Percentiles rank a stretch among this genome's conserved stretches.
phyloP scores from a whole-genome alignment of 2,888 invertebrate genomes.

The Macaria notata region DNA sequence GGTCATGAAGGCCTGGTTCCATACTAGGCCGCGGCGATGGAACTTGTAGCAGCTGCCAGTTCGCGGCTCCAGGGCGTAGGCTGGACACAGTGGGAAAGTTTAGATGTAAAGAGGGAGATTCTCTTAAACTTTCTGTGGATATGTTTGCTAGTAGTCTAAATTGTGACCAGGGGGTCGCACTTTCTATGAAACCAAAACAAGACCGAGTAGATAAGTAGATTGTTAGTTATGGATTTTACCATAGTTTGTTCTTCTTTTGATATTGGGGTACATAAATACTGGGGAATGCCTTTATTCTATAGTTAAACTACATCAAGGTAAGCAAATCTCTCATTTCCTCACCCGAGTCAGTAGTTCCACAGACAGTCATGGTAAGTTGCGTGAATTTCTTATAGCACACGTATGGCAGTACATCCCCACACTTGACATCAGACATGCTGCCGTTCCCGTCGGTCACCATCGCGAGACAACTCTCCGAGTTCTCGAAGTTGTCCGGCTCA shows the following conservation, averaged over 20 bases:
- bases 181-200: no score
- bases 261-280: no score
- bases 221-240: no score
- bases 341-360: conserved; percentile 37
- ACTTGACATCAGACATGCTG: conserved; percentile 16
- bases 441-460: conserved; percentile 15
- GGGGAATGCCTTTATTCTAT: no score
- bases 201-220: no score
- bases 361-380: conserved; percentile 1
- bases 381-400: conserved; percentile 24
- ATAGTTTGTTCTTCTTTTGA: no score
- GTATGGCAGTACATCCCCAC: conserved; percentile 16
- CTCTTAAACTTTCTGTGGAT: no score
- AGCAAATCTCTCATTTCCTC: background rate
- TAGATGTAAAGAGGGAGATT: no score
- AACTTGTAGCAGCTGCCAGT: conserved; percentile 6
- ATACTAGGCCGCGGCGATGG: background rate
- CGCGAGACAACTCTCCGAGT: conserved; percentile 34
- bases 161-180: no score
- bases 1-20: conserved; percentile 2
- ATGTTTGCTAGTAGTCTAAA: no score
- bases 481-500: conserved; percentile 31
- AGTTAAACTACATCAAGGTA: no score
- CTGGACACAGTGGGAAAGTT: background rate
- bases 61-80: background rate